Percentiles rank a stretch among this genome's conserved stretches.
phyloP scores from a whole-genome alignment of 2,113 vertebrate genomes.

The Puntigrus tetrazona region DNA sequence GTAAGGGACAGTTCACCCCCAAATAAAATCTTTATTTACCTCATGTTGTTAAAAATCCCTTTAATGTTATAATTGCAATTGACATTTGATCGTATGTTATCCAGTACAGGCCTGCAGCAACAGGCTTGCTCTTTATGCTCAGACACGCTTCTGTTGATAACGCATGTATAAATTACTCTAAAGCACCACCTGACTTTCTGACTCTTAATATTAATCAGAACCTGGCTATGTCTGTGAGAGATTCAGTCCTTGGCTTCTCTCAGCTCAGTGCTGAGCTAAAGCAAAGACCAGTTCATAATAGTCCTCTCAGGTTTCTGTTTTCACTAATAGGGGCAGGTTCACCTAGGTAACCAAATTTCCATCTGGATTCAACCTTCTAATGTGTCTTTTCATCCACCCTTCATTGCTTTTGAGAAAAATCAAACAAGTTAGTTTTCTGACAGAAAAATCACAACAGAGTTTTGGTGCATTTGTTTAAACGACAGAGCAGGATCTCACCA shows the following conservation, averaged over 20 bases:
- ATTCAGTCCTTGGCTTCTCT: conserved; percentile 15
- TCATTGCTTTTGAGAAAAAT: conserved; percentile 26
- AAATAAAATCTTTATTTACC: not conserved
- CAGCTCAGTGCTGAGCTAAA: not conserved
- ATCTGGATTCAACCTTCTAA: conserved; percentile 51
- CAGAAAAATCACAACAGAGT: conserved; percentile 31
- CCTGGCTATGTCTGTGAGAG: conserved; percentile 5
- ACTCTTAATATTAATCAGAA: not conserved
- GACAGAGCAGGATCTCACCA: not conserved
- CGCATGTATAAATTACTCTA: not conserved
- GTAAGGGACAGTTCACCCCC: not conserved
- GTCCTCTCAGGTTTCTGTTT: conserved; percentile 74
- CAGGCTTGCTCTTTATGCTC: conserved; percentile 24
- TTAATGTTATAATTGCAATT: conserved; percentile 24
- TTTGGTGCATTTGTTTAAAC: conserved; percentile 27
- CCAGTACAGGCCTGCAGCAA: conserved; percentile 24
- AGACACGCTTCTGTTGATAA: conserved; percentile 9
- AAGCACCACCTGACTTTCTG: not conserved
- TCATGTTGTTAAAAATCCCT: not conserved
- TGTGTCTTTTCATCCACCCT: conserved; percentile 34
- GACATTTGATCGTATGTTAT: conserved; percentile 19
- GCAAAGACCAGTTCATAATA: conserved; percentile 49
- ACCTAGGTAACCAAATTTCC: conserved; percentile 64
- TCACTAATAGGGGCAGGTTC: conserved; percentile 60
- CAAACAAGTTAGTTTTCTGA: conserved; percentile 37